Evolutionary conservation across 2,797 vertebrate genomes (phyloP).

Genomic region (Lagodon rhomboides): DNA sequence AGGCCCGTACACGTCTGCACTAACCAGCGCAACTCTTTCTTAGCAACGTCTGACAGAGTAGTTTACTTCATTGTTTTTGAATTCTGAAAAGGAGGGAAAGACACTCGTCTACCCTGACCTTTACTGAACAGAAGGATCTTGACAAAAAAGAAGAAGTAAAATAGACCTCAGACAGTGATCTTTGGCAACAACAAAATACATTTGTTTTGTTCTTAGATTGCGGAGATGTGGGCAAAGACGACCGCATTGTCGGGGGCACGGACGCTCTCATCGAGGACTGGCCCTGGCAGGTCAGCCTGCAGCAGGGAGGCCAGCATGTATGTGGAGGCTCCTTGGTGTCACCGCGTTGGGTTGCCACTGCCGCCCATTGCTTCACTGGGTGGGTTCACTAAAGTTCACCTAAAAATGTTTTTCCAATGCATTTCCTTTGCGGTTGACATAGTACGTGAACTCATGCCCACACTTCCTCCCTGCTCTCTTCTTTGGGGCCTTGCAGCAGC

Average conservation of each 20-base stretch:
- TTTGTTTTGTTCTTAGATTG: conserved; percentile 81
- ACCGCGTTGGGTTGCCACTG: conserved; percentile 88
- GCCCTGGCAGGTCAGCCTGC: conserved; percentile 96
- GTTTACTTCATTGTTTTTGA: neutral
- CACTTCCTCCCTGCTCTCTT: neutral
- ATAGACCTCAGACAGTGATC: neutral
- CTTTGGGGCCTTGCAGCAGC: conserved; percentile 50
- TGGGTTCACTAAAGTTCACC: conserved; percentile 70
- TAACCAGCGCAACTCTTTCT: neutral
- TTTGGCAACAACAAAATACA: conserved; percentile 3
- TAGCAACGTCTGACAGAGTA: neutral
- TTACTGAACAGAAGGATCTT: neutral
- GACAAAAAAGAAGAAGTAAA: neutral
- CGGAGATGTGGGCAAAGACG: conserved; percentile 69
- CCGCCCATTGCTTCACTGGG: conserved; percentile 93
- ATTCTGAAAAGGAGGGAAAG: neutral
- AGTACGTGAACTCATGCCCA: conserved; percentile 52
- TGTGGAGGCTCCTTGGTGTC: conserved; percentile 93
- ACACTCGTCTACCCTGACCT: neutral
- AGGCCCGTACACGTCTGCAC: conserved; percentile 12
- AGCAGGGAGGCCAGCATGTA: conserved; percentile 86
- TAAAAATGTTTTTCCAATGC: conserved; percentile 61
- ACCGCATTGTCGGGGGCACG: conserved; percentile 89
- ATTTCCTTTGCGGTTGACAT: neutral
- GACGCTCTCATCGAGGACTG: conserved; percentile 85